These are phyloP conservation scores for Aphelenchoides avenae DNA, from an alignment of 1,140 invertebrate species.

Conservation along the genomic window DNA sequence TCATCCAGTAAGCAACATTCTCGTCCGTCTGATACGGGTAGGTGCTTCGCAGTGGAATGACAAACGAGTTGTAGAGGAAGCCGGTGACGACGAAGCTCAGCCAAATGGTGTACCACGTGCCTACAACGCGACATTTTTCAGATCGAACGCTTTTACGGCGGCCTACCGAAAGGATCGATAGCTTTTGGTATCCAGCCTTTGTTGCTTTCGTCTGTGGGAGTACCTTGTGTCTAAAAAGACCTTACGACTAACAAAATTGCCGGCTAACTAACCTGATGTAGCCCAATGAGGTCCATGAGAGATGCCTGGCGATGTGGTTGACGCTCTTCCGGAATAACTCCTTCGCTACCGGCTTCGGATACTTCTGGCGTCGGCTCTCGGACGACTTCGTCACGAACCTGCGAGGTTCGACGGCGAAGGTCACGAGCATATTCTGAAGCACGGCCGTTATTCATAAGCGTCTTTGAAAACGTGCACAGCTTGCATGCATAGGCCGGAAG, in stretches of 20 bases:
- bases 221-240: slow-evolving; percentile 7
- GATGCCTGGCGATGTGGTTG: slow-evolving; percentile 27
- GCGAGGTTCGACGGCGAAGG: slow-evolving; percentile 39
- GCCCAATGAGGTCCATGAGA: slow-evolving; percentile 54
- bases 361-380: slow-evolving; percentile 32
- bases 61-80: slow-evolving; percentile 82
- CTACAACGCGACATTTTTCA: slow-evolving; percentile 57
- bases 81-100: slow-evolving; percentile 73
- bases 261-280: slow-evolving; percentile 27
- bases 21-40: slow-evolving; percentile 76
- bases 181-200: slow-evolving; percentile 15
- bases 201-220: background rate
- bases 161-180: slow-evolving; percentile 47
- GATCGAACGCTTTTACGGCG: background rate
- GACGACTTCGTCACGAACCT: slow-evolving; percentile 44
- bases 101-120: slow-evolving; percentile 74
- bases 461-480: too few species aligned
- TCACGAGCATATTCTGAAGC: slow-evolving; percentile 41
- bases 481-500: too few species aligned
- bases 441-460: too few species aligned
- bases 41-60: slow-evolving; percentile 74
- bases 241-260: slow-evolving; percentile 17
- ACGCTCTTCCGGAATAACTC: slow-evolving; percentile 2
- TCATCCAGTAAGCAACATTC: slow-evolving; percentile 71
- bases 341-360: slow-evolving; percentile 36